phyloP scores from a whole-genome alignment of 2,113 vertebrate genomes.

The Illadopsis cleaveri region DNA sequence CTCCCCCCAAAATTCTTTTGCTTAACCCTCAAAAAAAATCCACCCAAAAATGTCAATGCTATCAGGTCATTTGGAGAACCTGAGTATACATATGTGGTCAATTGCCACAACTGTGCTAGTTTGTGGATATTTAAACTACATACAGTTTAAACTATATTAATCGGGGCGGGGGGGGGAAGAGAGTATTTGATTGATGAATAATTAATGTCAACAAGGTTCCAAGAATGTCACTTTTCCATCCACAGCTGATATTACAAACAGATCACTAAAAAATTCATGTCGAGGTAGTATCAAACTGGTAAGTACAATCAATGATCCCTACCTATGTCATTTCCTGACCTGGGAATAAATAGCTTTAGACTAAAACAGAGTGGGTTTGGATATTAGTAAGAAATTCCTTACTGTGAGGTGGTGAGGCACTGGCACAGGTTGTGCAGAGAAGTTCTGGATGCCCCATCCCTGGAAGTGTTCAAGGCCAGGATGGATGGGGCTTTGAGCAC shows the following conservation, averaged over 20 bases:
- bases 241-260: not conserved
- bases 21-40: not conserved
- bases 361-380: not conserved
- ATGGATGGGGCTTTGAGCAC: not conserved
- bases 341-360: not conserved
- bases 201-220: not conserved
- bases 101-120: not conserved
- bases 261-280: not conserved
- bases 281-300: not conserved
- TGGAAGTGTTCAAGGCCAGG: not conserved
- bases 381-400: not conserved
- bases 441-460: rapidly evolving
- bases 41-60: not conserved
- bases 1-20: not conserved
- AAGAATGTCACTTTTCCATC: not conserved
- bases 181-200: not conserved
- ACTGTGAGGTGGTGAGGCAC: not conserved
- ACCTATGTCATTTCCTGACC: not conserved
- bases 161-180: no score
- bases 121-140: not conserved
- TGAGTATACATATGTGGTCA: rapidly evolving
- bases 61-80: not conserved
- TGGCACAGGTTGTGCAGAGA: not conserved
- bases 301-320: not conserved
- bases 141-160: not conserved